Evolutionary conservation across 2,113 vertebrate species (phyloP), one percentile per base, ranked within the genome.

Genomic region (Hippoglossus stenolepis): DNA sequence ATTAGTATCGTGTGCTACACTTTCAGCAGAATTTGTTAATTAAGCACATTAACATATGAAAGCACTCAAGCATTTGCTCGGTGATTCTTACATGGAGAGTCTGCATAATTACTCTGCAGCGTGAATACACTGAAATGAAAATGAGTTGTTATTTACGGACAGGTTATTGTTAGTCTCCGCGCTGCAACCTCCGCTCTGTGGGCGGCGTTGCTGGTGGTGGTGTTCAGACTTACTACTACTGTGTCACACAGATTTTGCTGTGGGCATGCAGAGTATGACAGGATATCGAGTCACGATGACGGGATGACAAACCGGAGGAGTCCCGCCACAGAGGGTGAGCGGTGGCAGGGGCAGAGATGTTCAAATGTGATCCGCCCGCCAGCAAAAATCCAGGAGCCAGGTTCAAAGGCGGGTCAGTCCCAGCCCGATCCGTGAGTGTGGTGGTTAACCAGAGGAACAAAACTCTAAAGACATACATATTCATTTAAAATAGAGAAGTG

Each of bases 171-270:
- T 68, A 35, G 78, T 90, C 85, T 83, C 85, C 90, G 59, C 70
- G 64, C 89, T 83, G 78, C 89, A 91, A 75, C 90, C 91, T 88
- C 89, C 84, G 59, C 89, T 87, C 76, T 78, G 89, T 91, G 80
- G 89, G 87, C 43, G 87, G 72, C 77, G 68, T 45, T 18, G 84
- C 84, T 87, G 84, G 21, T 80, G 82, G 64, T 79, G 83, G 63
- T 80, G 85, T 82, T 84, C 35, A 77, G 66, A 77, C 85, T 59
- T 65, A 78, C 70, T 70, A 70, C 75, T 79, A 78, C 75, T 65
- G 73, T 45, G 83, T 63, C 10, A 78, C 71, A 72, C 73, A 77
- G 76, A 82, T 31, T 60, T 70, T 61, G 70, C 66, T 51, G 66
- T 75, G 66, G 58, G 68, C 73, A 82, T 53, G 75, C 70, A 26